Evolutionary conservation across 2,888 invertebrate species (phyloP), one percentile per base, ranked within the genome.

Genomic region (Spilarctia lutea): DNA sequence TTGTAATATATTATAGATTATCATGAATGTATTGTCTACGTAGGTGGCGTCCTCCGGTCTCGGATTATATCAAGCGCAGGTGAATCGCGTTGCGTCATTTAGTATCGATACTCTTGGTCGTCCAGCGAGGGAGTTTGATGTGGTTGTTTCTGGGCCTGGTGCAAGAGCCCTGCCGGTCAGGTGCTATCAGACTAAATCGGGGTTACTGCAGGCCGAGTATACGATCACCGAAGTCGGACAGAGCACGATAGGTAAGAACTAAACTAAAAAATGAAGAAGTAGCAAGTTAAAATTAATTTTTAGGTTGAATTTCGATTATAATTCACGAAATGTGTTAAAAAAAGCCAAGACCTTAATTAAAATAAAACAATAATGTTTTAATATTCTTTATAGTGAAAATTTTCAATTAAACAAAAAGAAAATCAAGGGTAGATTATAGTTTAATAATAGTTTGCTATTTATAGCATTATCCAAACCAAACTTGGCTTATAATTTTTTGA

Each of bases 141-240:
- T 99, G 0, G 98, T 99, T 0, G 98, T 98, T 2, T 98, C 98
- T 0, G 98, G 98, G 0, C 98, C 98, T 0, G 97, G 97, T 13
- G 97, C 98, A 0, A 96, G 97, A 80, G 98, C 98, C 0, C 96
- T 99, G 65, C 98, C 99, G 0, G 98, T 99, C 6, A 92, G 99
- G 75, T 99, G 99, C 90, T 99, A 99, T 92, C 99, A 99, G 90
- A 99, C 99, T 78, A 98, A 99, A 88, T 99, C 99, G 78, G 99
- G 99, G 3, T 98, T 99, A 88, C 96, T 99, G 74, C 97, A 99
- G 90, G 99, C 99, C 0, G 99, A 99, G 93, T 99, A 98, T 93
- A 98, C 98, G 27, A 97, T 98, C 48, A 97, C 97, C 76, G 97
- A 97, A 87, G 97, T 98, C 39, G 97, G 97, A 68, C 96, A 97